Conservation (phyloP, 2,888 invertebrate species). For the Andricus quercusramuli region DNA sequence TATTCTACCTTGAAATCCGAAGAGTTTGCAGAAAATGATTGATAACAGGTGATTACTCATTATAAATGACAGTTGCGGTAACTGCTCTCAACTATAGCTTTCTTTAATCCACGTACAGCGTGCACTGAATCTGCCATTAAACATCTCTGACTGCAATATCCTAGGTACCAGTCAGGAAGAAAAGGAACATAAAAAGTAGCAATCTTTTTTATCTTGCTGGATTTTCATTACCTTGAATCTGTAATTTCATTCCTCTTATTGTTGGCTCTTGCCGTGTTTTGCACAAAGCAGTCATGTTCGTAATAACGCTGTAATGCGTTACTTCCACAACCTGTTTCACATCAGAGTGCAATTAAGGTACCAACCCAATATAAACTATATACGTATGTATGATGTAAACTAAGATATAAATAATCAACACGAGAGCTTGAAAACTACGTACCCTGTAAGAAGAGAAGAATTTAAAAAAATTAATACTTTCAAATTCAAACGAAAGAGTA, state of each 20-base stretch:
- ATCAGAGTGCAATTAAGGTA: conserved; percentile 5
- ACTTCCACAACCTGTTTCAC: conserved; percentile 8
- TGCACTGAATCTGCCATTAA: background rate
- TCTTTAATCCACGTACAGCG: background rate
- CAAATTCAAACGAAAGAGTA: no score
- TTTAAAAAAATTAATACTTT: no score
- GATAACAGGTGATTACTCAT: conserved; percentile 3
- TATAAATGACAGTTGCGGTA: background rate
- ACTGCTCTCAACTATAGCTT: background rate
- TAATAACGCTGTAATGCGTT: conserved; percentile 5
- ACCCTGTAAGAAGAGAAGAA: no score
- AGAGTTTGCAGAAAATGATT: background rate
- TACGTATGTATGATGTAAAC: background rate
- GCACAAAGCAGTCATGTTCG: conserved; percentile 5
- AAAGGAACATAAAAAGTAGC: background rate
- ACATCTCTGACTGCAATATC: background rate
- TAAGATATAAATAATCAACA: background rate
- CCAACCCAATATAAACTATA: background rate
- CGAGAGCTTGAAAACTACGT: background rate
- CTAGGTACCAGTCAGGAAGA: background rate
- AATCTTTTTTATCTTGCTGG: background rate
- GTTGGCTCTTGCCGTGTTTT: background rate
- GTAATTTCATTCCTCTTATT: conserved; percentile 10
- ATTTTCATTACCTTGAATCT: conserved; percentile 14
- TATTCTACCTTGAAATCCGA: background rate